These are phyloP conservation scores for Arbacia lixula DNA, from an alignment of 53 echinoderm and acorn worm species.

Conservation along the genomic window DNA sequence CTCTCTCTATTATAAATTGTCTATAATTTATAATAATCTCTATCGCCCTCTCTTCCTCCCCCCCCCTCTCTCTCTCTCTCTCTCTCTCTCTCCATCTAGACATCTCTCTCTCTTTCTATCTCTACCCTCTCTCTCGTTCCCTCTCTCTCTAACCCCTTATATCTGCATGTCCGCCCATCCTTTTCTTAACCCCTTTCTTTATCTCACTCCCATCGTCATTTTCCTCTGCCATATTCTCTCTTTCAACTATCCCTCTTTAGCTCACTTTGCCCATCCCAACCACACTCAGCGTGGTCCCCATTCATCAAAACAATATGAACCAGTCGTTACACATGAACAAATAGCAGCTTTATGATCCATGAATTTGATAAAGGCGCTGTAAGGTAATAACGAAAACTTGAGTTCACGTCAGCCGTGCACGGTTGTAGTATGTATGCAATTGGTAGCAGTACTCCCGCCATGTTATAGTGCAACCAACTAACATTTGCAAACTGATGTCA, in stretches of 20 bases:
- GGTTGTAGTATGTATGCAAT: no score
- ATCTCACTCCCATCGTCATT: neutral
- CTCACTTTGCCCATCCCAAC: neutral
- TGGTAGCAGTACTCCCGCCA: no score
- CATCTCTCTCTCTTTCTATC: neutral
- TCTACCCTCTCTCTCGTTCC: neutral
- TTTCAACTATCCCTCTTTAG: neutral
- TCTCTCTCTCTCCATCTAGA: neutral
- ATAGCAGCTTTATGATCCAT: no score
- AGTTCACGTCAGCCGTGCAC: no score
- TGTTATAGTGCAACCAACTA: no score
- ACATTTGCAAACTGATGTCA: no score
- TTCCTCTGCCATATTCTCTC: neutral
- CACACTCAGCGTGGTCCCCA: no score
- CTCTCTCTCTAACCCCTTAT: neutral
- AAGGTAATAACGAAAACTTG: no score
- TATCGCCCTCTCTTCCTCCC: neutral
- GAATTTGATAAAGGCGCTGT: no score
- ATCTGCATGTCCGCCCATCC: neutral
- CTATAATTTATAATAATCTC: neutral
- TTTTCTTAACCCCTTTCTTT: neutral
- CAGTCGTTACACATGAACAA: no score
- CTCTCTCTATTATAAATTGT: neutral
- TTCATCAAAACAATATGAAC: neutral
- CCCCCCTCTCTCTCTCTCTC: neutral